Conservation (phyloP, 2,888 invertebrate genomes). For the Apotomis capreana region DNA sequence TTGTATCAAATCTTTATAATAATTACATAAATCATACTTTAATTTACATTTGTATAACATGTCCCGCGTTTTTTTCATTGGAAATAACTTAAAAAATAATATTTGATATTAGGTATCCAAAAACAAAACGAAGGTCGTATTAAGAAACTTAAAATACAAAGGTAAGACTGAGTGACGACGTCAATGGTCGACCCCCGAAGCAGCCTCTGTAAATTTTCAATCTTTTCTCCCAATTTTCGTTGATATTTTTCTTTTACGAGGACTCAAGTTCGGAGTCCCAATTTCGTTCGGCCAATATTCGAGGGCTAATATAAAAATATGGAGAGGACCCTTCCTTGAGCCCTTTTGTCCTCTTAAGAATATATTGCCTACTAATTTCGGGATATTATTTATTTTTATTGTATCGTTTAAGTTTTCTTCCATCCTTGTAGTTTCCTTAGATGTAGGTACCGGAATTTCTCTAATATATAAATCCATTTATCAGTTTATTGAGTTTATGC, state of each 20-base stretch:
- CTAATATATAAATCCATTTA: too few relatives aligned
- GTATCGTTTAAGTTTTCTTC: conserved; percentile 25
- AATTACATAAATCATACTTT: too few relatives aligned
- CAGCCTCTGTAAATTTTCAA: conserved; percentile 53
- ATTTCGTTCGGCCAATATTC: conserved; percentile 62
- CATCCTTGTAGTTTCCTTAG: neutral
- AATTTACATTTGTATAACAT: too few relatives aligned
- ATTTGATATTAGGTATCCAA: neutral
- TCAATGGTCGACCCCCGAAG: conserved; percentile 12
- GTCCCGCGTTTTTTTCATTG: too few relatives aligned
- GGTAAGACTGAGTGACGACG: conserved; percentile 1
- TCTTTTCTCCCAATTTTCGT: conserved; percentile 51
- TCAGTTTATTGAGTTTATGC: too few relatives aligned
- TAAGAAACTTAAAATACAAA: conserved; percentile 17
- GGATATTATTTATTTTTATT: conserved; percentile 38
- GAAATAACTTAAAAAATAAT: too few relatives aligned
- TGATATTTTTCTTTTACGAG: conserved; percentile 56
- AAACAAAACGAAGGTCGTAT: neutral
- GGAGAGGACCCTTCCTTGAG: conserved; percentile 50
- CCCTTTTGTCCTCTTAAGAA: conserved; percentile 55
- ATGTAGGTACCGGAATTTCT: neutral
- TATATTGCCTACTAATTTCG: conserved; percentile 53
- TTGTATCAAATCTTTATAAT: too few relatives aligned
- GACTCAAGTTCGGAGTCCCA: conserved; percentile 54
- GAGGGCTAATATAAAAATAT: conserved; percentile 67